Conservation (phyloP, 2,888 invertebrate genomes). For the Slavum lentiscoides region DNA sequence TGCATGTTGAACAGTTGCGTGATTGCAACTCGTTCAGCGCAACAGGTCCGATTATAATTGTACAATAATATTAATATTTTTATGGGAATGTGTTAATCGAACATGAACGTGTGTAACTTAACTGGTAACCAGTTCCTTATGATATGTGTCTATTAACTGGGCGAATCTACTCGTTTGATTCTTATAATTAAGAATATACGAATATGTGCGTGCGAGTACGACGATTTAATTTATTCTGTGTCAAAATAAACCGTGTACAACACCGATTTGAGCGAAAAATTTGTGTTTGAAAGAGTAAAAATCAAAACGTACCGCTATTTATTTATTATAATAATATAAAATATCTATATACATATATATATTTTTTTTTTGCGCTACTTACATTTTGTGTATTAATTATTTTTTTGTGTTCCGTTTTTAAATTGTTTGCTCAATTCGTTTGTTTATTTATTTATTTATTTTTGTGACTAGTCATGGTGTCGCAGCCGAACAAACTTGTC, state of each 20-base stretch:
- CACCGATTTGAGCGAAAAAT: slow-evolving; percentile 29
- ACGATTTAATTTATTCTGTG: background rate
- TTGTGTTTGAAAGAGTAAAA: slow-evolving; percentile 37
- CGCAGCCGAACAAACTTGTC: slow-evolving; percentile 39
- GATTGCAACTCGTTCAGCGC: background rate
- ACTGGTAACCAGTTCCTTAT: slow-evolving; percentile 53
- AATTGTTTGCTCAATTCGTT: slow-evolving; percentile 51
- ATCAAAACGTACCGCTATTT: slow-evolving; percentile 40
- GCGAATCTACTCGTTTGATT: slow-evolving; percentile 37
- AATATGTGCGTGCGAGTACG: slow-evolving; percentile 1
- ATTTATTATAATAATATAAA: slow-evolving; percentile 23
- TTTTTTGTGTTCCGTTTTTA: slow-evolving; percentile 51
- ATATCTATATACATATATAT: slow-evolving; percentile 18
- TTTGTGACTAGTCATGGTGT: slow-evolving; percentile 52
- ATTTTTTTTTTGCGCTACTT: slow-evolving; percentile 49
- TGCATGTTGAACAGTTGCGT: slow-evolving; percentile 25
- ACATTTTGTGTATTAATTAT: slow-evolving; percentile 35
- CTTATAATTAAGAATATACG: slow-evolving; percentile 50
- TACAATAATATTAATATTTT: slow-evolving; percentile 40
- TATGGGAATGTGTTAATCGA: slow-evolving; percentile 21
- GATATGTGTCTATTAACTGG: slow-evolving; percentile 34
- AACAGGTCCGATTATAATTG: slow-evolving; percentile 28
- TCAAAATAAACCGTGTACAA: background rate
- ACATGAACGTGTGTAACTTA: slow-evolving; percentile 38
- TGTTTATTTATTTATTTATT: slow-evolving; percentile 3